Evolutionary conservation across 1,140 invertebrate species (phyloP), one percentile per base, ranked within the genome.

Genomic region (Drosophila bocqueti): DNA sequence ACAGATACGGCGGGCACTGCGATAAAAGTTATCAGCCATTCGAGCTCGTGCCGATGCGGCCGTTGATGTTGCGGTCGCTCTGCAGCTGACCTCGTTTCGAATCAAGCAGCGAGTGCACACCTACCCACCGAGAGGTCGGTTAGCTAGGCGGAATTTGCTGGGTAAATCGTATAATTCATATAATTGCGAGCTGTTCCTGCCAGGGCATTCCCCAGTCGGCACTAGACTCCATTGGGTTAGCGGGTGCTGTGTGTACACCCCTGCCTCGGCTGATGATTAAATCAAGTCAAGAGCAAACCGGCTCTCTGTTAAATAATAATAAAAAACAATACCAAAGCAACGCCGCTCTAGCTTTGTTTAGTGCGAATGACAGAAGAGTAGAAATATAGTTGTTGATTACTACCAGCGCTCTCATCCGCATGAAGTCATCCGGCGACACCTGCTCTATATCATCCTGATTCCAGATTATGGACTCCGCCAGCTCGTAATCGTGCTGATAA

Each of bases 81-180:
- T 81, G 81, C 81, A 84, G 60, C 58, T 84, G 84, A 84, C 84
- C 85, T 90, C 84, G 81, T 84, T 90, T 89, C 42, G 72, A 57
- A 79, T 90, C 63, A 73, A 81, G 61, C 73, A 21, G n/a, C 31
- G 54, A 57, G 43, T 68, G 52, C 31, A 57, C 26, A 57, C 26
- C 36, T 29, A 24, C 24, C 3, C 16, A 43, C 16, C 24, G 46
- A 40, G 24, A 38, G 54, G 54, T 74, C 57, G 55, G 10, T 73
- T 29, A 16, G 54, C 68, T 73, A 13, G 10, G 11, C 29, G 24
- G 15, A 43, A 40, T 52, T 68, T 15, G 38, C 36, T 16, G 61
- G 40, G 15, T 9, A 21, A 38, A 24, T 10, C 13, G 1, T 31
- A 54, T 21, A 54, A 24, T 29, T 18, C 11, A 54, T 16, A 38